Evolutionary conservation across 2,113 vertebrate genomes (phyloP).

Genomic region (Promerops cafer): DNA sequence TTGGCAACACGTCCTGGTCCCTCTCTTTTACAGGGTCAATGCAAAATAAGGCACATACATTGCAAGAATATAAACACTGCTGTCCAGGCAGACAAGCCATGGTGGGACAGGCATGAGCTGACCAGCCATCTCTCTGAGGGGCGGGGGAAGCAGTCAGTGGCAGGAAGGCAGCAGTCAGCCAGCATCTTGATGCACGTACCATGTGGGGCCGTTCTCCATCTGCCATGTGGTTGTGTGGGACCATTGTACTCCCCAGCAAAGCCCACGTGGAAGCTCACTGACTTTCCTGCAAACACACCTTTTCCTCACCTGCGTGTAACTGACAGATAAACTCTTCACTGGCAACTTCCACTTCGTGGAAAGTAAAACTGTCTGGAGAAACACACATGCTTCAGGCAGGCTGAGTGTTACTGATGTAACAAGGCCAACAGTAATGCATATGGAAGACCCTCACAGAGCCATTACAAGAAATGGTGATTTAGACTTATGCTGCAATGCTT

Average conservation of each 20-base stretch:
- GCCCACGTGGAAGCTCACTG: neutral
- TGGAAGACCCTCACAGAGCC: neutral
- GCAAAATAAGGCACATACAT: slow-evolving; percentile 96
- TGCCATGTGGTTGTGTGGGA: neutral
- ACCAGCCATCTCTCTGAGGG: neutral
- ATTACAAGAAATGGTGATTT: neutral
- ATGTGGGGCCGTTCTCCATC: neutral
- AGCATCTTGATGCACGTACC: neutral
- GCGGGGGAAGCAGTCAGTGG: neutral
- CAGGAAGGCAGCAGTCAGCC: neutral
- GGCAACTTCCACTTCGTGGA: neutral
- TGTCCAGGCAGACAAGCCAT: neutral
- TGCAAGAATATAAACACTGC: slow-evolving; percentile 41
- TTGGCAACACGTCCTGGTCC: slow-evolving; percentile 80
- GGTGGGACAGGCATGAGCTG: neutral
- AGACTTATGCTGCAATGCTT: neutral
- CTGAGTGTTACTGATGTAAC: neutral
- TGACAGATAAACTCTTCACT: neutral
- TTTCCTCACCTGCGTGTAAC: neutral
- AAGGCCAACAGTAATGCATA: neutral
- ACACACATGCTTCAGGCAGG: accelerated
- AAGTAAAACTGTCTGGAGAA: neutral
- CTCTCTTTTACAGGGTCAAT: slow-evolving; percentile 71
- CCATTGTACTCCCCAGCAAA: neutral
- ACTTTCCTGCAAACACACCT: neutral